phyloP scores from a whole-genome alignment of 2,888 invertebrate species.

The Cerastis rubricosa region DNA sequence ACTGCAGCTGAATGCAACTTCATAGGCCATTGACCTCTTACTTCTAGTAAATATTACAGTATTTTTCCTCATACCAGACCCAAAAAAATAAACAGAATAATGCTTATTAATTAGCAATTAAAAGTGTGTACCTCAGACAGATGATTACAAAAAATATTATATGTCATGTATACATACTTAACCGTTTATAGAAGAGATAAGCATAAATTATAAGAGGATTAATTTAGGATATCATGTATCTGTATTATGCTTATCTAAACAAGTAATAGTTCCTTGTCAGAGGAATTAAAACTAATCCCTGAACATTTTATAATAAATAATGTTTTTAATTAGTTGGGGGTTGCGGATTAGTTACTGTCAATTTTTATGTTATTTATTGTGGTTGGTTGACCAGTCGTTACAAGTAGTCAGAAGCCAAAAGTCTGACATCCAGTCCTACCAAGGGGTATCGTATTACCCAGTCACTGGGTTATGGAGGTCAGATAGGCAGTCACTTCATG shows the following conservation, averaged over 20 bases:
- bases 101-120: constrained; percentile 1
- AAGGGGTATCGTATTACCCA: too few species aligned
- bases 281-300: background rate
- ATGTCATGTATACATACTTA: background rate
- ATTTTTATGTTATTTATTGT: background rate
- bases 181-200: constrained; percentile 11
- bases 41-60: constrained; percentile 26
- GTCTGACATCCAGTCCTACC: too few species aligned
- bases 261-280: background rate
- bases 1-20: constrained; percentile 2
- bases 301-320: background rate
- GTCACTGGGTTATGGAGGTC: too few species aligned
- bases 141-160: background rate
- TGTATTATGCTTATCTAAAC: constrained; percentile 15
- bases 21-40: constrained; percentile 28
- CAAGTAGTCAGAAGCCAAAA: too few species aligned
- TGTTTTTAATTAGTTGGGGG: background rate
- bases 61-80: constrained; percentile 28
- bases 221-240: constrained; percentile 1
- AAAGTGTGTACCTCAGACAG: background rate
- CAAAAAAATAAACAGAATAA: constrained; percentile 8
- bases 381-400: too few species aligned
- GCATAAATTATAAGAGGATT: constrained; percentile 4
- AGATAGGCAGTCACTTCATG: too few species aligned
- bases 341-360: background rate